phyloP scores from a whole-genome alignment of 2,888 invertebrate species.

The Melipona bicolor region DNA sequence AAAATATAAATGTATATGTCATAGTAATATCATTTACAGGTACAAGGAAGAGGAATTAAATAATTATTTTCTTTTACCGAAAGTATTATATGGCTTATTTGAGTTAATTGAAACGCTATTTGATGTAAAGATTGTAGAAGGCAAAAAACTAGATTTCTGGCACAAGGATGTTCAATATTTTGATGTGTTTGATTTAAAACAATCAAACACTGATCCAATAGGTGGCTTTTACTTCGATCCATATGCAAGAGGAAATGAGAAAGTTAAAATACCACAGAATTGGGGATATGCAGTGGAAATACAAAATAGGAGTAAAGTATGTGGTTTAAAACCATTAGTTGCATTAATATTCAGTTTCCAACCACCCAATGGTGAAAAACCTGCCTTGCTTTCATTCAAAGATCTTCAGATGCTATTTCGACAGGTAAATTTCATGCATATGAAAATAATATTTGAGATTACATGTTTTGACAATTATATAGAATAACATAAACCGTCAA shows the following conservation, averaged over 20 bases:
- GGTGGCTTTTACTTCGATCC: conserved; percentile 95
- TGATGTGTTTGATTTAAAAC: conserved; percentile 90
- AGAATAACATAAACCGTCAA: no score
- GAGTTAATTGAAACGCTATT: conserved; percentile 91
- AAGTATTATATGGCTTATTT: conserved; percentile 92
- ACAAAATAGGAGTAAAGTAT: conserved; percentile 88
- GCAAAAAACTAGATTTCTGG: conserved; percentile 89
- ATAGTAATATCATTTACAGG: conserved; percentile 74
- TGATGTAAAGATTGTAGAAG: conserved; percentile 90
- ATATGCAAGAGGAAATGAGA: conserved; percentile 89
- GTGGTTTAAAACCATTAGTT: conserved; percentile 89
- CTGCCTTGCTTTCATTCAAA: conserved; percentile 90
- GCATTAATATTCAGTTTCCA: conserved; percentile 94
- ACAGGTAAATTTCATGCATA: conserved; percentile 84
- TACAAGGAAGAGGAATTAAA: conserved; percentile 90
- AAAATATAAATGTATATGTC: neutral
- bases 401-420: conserved; percentile 92
- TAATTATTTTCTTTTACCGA: conserved; percentile 93
- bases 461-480: neutral
- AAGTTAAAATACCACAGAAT: conserved; percentile 86
- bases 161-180: conserved; percentile 94
- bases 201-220: conserved; percentile 86
- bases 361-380: conserved; percentile 87
- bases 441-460: neutral
- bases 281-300: conserved; percentile 93